Conservation (phyloP, 2,888 invertebrate genomes). For the Noctua fimbriata region DNA sequence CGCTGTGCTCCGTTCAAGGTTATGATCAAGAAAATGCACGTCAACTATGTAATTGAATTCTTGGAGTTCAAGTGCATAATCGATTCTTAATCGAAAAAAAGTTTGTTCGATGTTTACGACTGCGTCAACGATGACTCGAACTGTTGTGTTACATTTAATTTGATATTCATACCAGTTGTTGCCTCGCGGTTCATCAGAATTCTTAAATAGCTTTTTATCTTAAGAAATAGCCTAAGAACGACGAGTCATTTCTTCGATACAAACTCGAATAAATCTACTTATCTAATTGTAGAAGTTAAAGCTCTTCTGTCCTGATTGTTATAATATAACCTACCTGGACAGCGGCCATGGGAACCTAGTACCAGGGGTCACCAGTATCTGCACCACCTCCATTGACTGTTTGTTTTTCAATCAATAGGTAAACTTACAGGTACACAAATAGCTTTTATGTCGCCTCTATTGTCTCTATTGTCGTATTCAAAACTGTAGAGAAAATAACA, state of each 20-base stretch:
- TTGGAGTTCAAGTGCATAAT: conserved; percentile 26
- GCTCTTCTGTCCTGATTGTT: background rate
- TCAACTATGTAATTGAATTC: conserved; percentile 23
- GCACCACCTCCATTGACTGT: conserved; percentile 34
- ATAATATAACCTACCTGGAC: background rate
- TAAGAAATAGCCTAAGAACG: background rate
- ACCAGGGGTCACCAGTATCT: conserved; percentile 13
- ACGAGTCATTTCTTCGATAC: background rate
- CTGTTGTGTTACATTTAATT: background rate
- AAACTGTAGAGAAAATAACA: conserved; percentile 37
- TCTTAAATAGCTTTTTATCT: background rate
- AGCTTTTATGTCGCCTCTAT: conserved; percentile 30
- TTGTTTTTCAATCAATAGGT: conserved; percentile 37
- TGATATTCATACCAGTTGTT: background rate
- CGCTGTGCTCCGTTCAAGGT: conserved; percentile 10
- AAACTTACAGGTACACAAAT: conserved; percentile 39
- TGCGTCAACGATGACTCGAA: conserved; percentile 6
- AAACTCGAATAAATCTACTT: background rate
- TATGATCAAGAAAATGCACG: conserved; percentile 18
- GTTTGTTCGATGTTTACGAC: background rate
- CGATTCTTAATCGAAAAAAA: conserved; percentile 22
- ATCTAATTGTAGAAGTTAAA: background rate
- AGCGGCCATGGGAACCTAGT: conserved; percentile 11
- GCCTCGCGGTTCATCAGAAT: background rate
- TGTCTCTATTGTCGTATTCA: conserved; percentile 43